These are phyloP conservation scores for Cerceris ruficornis DNA, from an alignment of 2,888 invertebrate genomes.

Conservation along the genomic window DNA sequence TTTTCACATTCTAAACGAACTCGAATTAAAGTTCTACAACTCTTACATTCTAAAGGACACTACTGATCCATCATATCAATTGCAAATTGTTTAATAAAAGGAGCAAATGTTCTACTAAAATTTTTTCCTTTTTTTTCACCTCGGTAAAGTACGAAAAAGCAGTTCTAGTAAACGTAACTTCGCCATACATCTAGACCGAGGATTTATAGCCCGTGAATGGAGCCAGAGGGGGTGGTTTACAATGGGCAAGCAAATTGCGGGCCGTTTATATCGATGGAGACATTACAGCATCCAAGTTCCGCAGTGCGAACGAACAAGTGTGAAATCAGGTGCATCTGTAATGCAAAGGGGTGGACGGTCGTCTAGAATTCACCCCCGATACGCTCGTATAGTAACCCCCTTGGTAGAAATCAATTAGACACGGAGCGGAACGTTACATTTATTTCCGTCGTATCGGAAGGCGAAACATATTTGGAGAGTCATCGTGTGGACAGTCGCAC, in stretches of 20 bases:
- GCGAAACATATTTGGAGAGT: constrained; percentile 43
- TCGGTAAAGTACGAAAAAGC: constrained; percentile 36
- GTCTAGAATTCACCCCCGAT: constrained; percentile 45
- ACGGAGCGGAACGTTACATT: constrained; percentile 67
- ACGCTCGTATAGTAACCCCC: constrained; percentile 27
- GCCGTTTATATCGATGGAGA: constrained; percentile 73
- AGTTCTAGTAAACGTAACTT: constrained; percentile 66
- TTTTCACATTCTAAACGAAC: too few relatives aligned
- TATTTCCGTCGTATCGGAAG: constrained; percentile 60
- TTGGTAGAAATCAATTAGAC: constrained; percentile 77
- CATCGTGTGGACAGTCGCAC: constrained; percentile 35
- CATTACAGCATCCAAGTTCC: constrained; percentile 59
- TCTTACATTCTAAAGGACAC: too few relatives aligned
- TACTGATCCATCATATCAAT: too few relatives aligned
- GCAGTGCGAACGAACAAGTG: constrained; percentile 78
- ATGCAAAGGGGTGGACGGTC: constrained; percentile 69
- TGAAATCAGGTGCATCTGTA: constrained; percentile 80
- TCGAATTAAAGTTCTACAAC: too few relatives aligned
- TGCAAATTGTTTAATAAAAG: too few relatives aligned
- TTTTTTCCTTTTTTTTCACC: constrained; percentile 23
- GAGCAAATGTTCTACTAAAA: neutral
- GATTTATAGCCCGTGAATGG: constrained; percentile 73
- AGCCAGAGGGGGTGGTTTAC: constrained; percentile 68
- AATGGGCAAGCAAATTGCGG: constrained; percentile 76
- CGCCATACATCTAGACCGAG: constrained; percentile 56